Conservation (phyloP, 2,113 vertebrate species). For the Hydrolagus affinis region DNA sequence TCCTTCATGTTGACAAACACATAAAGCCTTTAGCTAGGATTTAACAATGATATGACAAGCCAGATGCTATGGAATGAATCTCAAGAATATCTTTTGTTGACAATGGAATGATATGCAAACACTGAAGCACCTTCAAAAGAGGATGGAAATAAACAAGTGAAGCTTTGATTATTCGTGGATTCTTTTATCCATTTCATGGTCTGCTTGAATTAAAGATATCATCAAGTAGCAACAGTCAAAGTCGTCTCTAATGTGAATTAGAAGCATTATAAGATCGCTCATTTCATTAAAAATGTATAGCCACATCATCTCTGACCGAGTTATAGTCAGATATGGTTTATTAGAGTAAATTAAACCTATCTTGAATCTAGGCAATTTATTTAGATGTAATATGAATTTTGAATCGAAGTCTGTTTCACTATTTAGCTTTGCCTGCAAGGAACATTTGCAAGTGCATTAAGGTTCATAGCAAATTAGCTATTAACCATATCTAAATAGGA, state of each 20-base stretch:
- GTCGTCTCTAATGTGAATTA: not conserved
- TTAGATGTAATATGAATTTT: not conserved
- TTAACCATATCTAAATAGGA: not conserved
- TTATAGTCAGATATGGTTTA: not conserved
- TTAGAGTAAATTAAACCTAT: not conserved
- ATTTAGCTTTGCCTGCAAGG: not conserved
- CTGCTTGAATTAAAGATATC: constrained; percentile 14
- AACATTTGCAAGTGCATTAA: constrained; percentile 3
- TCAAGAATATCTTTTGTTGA: not conserved
- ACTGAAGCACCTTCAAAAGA: not conserved
- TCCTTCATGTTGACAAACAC: not conserved
- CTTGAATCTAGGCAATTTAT: not conserved
- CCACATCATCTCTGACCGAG: not conserved
- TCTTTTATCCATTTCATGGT: not conserved
- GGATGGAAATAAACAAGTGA: not conserved
- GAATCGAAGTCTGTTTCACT: not conserved
- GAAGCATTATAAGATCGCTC: not conserved
- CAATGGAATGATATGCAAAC: not conserved
- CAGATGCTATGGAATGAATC: no score
- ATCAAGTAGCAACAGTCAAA: not conserved
- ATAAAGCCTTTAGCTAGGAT: not conserved
- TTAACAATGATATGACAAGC: not conserved
- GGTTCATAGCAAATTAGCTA: not conserved
- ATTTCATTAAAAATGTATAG: constrained; percentile 11
- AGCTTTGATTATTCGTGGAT: not conserved